Evolutionary conservation across 2,797 vertebrate species (phyloP).

Genomic region (Etheostoma nigrum): DNA sequence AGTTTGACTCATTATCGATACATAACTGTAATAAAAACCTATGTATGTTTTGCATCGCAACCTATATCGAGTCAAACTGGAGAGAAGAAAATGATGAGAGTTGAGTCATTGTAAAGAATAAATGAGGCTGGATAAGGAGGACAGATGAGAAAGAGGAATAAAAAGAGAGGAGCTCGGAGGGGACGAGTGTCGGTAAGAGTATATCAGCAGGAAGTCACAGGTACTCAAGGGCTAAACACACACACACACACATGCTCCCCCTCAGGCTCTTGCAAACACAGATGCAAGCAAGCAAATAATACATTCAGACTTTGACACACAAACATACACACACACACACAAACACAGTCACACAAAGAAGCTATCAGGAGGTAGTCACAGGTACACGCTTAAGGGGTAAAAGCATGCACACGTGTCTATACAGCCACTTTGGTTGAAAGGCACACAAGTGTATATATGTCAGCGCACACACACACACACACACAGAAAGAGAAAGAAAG

Average conservation of each 20-base stretch:
- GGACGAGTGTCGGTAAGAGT: slow-evolving; percentile 54
- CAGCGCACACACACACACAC: background rate
- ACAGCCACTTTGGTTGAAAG: slow-evolving; percentile 1
- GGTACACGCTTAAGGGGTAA: slow-evolving; percentile 6
- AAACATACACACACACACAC: too few species aligned
- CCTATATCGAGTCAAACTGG: background rate
- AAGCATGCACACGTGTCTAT: background rate
- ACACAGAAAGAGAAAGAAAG: too few species aligned
- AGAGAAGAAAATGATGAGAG: background rate
- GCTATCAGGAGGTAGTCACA: slow-evolving; percentile 17
- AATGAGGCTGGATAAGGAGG: slow-evolving; percentile 14
- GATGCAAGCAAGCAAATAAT: slow-evolving; percentile 10
- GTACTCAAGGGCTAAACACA: slow-evolving; percentile 39
- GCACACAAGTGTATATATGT: slow-evolving; percentile 1
- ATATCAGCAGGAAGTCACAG: slow-evolving; percentile 58
- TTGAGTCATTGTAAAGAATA: slow-evolving; percentile 24
- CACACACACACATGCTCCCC: background rate
- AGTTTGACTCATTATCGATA: background rate
- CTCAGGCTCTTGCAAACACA: slow-evolving; percentile 10
- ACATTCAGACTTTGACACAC: background rate
- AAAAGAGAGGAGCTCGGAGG: slow-evolving; percentile 40
- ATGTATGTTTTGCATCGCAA: background rate
- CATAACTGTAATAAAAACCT: background rate
- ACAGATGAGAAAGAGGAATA: slow-evolving; percentile 3
- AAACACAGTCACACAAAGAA: background rate